These are phyloP conservation scores for Platygyra sinensis DNA, from an alignment of 64 coral and sea anemone species.

Conservation along the genomic window DNA sequence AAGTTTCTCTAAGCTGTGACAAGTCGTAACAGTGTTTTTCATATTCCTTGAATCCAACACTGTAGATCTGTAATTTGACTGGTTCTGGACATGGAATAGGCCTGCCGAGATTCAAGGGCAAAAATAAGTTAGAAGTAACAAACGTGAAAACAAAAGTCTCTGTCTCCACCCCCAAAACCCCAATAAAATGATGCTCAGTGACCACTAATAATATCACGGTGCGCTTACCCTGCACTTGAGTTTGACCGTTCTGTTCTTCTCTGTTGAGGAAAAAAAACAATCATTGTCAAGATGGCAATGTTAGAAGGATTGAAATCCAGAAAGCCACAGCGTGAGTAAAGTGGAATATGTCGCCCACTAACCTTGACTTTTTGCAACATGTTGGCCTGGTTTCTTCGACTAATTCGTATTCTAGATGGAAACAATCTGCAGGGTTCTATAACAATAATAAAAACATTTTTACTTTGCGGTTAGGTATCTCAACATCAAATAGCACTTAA, in stretches of 20 bases:
- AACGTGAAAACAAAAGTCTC: too few relatives aligned
- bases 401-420: constrained; percentile 82
- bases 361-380: constrained; percentile 97
- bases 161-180: too few relatives aligned
- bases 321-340: too few relatives aligned
- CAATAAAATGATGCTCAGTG: neutral
- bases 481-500: too few relatives aligned
- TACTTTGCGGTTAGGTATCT: too few relatives aligned
- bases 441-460: constrained; percentile 9
- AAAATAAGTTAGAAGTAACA: neutral
- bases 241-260: constrained; percentile 8
- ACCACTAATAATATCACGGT: neutral
- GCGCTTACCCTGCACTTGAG: constrained; percentile 1
- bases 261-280: neutral
- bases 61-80: constrained; percentile 81
- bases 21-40: constrained; percentile 93
- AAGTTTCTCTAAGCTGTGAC: constrained; percentile 76
- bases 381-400: constrained; percentile 92
- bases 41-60: constrained; percentile 89
- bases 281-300: neutral
- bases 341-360: neutral
- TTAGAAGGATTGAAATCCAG: too few relatives aligned
- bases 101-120: constrained; percentile 33
- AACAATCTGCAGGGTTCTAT: constrained; percentile 87
- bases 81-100: constrained; percentile 77